Percentiles rank a stretch among this genome's conserved stretches.
Evolutionary conservation across 2,797 vertebrate genomes (phyloP).

Genomic region (Nothura maculosa): DNA sequence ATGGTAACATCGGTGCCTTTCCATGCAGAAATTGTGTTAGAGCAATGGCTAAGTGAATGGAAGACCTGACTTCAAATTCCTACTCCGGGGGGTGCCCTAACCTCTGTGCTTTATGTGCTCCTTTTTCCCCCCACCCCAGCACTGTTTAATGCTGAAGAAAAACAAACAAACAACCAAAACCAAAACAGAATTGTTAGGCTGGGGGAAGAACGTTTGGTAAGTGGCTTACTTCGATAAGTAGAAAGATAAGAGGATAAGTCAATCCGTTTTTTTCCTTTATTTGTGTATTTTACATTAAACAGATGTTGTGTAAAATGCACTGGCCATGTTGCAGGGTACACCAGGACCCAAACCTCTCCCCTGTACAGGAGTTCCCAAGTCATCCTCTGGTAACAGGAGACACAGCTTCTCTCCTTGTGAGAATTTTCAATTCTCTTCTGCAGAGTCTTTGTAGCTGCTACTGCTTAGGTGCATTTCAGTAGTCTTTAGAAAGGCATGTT

Average conservation of each 20-base stretch:
- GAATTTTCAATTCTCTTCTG: not conserved
- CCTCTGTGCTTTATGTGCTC: not conserved
- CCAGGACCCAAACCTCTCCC: not conserved
- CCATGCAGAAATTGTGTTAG: not conserved
- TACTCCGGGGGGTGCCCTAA: not conserved
- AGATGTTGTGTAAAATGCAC: not conserved
- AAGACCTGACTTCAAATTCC: not conserved
- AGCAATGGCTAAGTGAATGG: not conserved
- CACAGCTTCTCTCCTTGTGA: not conserved
- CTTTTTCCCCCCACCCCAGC: too few species aligned
- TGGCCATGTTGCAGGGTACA: not conserved
- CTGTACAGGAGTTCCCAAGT: not conserved
- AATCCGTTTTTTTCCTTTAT: not conserved
- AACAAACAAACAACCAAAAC: too few species aligned
- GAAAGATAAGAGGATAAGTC: not conserved
- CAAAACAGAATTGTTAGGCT: not conserved
- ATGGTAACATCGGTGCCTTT: not conserved
- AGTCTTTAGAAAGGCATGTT: not conserved
- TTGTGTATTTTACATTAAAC: not conserved
- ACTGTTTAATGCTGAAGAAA: not conserved
- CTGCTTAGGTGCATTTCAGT: not conserved
- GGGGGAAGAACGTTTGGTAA: not conserved
- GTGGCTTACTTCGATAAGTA: not conserved
- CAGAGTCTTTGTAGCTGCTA: not conserved
- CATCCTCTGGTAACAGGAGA: not conserved